A percentile compares a stretch with the other conserved stretches of the same genome.
phyloP scores from a whole-genome alignment of 2,797 vertebrate genomes.

The Sebastiscus albofasciatus region DNA sequence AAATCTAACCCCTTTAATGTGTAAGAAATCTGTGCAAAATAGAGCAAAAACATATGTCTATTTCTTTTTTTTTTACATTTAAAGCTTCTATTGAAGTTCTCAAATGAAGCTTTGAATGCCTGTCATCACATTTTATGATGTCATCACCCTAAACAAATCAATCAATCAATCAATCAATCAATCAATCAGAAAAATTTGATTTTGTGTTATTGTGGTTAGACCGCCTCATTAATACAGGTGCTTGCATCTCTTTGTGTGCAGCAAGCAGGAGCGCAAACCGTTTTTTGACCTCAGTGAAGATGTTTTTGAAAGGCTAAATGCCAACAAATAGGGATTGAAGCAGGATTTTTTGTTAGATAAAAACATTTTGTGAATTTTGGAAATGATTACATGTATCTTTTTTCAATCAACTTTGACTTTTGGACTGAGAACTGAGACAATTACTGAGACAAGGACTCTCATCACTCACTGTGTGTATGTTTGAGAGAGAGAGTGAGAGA shows the following conservation, averaged over 20 bases:
- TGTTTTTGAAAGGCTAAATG: neutral
- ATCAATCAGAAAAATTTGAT: neutral
- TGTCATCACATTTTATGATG: neutral
- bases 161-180: neutral
- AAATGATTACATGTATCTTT: neutral
- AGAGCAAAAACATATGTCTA: neutral
- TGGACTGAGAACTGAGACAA: neutral
- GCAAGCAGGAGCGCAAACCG: neutral
- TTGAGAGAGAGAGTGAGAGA: neutral
- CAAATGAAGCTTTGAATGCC: neutral
- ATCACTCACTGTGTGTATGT: neutral
- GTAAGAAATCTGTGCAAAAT: neutral
- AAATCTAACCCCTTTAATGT: neutral
- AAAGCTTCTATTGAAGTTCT: neutral
- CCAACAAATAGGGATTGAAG: neutral
- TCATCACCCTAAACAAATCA: neutral
- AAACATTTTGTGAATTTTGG: neutral
- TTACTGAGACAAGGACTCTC: neutral
- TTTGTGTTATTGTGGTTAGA: neutral
- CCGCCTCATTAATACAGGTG: neutral
- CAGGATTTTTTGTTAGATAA: neutral
- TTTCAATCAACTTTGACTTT: neutral
- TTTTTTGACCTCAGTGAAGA: neutral
- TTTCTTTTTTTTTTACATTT: neutral
- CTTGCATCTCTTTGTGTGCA: rapidly evolving